These are phyloP conservation scores for Bombycilla garrulus DNA, from an alignment of 2,113 vertebrate species.

Conservation along the genomic window DNA sequence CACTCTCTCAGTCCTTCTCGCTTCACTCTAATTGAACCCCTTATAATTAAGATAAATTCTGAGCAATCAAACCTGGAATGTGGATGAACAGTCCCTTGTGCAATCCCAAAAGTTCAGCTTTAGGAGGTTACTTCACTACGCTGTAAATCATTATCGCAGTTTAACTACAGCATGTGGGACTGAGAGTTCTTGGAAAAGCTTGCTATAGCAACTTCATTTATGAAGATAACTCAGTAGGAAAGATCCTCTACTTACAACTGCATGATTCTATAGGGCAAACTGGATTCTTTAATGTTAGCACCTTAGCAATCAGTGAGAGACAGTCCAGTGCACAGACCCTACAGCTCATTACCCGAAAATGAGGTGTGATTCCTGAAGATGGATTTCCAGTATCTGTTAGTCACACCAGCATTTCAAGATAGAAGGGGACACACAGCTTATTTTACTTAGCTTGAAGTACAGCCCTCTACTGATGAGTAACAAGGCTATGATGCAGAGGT, in stretches of 20 bases:
- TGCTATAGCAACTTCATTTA: conserved; percentile 15
- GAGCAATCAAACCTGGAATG: conserved; percentile 63
- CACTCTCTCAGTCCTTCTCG: neutral
- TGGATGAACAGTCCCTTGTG: conserved; percentile 60
- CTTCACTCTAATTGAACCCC: conserved; percentile 40
- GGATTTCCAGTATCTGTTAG: conserved; percentile 1
- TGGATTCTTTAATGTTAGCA: neutral
- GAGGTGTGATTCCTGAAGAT: conserved; percentile 41
- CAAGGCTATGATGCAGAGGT: neutral
- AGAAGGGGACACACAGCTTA: neutral
- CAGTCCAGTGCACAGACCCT: neutral
- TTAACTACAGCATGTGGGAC: conserved; percentile 14
- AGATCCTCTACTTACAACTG: conserved; percentile 1
- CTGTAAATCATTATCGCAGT: conserved; percentile 60
- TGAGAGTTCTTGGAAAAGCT: conserved; percentile 11
- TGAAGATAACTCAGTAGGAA: conserved; percentile 47
- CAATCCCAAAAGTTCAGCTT: conserved; percentile 64
- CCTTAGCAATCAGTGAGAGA: conserved; percentile 41
- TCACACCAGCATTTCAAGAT: conserved; percentile 19
- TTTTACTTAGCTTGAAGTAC: neutral
- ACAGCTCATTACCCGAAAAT: conserved; percentile 57
- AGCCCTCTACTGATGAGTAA: neutral
- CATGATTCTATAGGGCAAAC: neutral
- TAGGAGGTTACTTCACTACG: conserved; percentile 49
- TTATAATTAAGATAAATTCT: conserved; percentile 60